phyloP scores from a whole-genome alignment of 2,797 vertebrate species.

The Myotis findleyi region DNA sequence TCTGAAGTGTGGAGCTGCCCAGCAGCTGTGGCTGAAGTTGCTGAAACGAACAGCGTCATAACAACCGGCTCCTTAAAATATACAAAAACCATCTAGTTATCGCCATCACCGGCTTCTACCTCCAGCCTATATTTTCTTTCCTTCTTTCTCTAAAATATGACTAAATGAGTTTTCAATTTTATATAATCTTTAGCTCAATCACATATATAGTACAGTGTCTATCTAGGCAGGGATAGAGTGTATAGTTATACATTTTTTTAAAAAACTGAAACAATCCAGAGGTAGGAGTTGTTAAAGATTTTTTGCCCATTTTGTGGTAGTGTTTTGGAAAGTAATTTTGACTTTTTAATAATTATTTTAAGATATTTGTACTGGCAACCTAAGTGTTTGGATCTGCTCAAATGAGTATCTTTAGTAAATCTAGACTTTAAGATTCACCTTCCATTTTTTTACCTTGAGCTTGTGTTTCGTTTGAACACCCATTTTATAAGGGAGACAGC shows the following conservation, averaged over 20 bases:
- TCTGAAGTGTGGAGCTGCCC: neutral
- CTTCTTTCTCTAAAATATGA: slow-evolving; percentile 43
- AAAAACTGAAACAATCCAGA: neutral
- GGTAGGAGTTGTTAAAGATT: slow-evolving; percentile 42
- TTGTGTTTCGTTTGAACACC: neutral
- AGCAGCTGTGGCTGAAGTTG: neutral
- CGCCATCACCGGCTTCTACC: slow-evolving; percentile 46
- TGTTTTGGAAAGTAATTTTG: slow-evolving; percentile 57
- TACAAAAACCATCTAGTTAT: slow-evolving; percentile 51
- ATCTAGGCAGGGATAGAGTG: neutral
- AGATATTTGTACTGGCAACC: slow-evolving; percentile 15
- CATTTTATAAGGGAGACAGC: neutral
- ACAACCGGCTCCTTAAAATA: slow-evolving; percentile 49
- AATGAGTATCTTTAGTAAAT: neutral
- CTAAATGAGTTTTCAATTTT: slow-evolving; percentile 66
- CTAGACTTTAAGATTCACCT: neutral
- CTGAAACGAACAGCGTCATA: slow-evolving; percentile 12
- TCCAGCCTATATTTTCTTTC: slow-evolving; percentile 9
- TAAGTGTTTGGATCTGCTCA: neutral
- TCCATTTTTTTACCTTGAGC: neutral
- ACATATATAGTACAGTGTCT: neutral
- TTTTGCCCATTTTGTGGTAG: slow-evolving; percentile 12
- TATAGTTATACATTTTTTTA: neutral
- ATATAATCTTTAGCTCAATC: slow-evolving; percentile 47
- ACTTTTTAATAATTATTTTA: slow-evolving; percentile 67